Conservation (phyloP, 2,888 invertebrate species). For the Oscheius sp. region DNA sequence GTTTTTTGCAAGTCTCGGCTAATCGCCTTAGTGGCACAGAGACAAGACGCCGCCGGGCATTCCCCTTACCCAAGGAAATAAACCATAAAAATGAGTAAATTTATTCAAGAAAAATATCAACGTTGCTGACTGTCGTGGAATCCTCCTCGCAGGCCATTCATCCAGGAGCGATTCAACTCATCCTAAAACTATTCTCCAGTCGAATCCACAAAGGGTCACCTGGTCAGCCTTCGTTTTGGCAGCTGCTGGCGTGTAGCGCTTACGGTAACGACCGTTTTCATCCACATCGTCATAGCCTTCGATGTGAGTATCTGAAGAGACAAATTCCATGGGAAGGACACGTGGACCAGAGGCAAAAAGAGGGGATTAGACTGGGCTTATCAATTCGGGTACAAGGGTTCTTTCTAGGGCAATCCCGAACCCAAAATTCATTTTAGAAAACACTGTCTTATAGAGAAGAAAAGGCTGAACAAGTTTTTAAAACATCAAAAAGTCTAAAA, state of each 20-base stretch:
- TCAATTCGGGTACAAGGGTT: too few species aligned
- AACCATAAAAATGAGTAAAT: neutral
- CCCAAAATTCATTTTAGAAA: too few species aligned
- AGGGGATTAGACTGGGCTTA: too few species aligned
- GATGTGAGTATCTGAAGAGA: slow-evolving; percentile 54
- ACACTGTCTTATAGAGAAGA: neutral
- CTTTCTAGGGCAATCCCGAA: too few species aligned
- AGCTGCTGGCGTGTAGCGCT: slow-evolving; percentile 25
- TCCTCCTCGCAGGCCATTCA: slow-evolving; percentile 36
- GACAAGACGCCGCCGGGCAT: neutral
- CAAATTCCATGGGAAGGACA: too few species aligned
- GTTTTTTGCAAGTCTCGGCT: neutral
- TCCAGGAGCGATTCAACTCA: slow-evolving; percentile 40
- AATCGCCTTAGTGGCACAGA: neutral
- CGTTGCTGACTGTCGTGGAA: slow-evolving; percentile 23
- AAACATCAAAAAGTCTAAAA: neutral
- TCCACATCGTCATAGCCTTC: slow-evolving; percentile 63
- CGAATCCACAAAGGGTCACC: too few species aligned
- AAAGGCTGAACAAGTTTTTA: neutral
- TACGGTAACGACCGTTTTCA: slow-evolving; percentile 51
- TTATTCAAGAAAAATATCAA: neutral
- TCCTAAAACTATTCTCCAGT: slow-evolving; percentile 33
- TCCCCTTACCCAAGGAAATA: too few species aligned
- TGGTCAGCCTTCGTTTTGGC: slow-evolving; percentile 1
- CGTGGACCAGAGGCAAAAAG: neutral